Base-by-base conservation (phyloP, 2,888 invertebrate genomes). In the Antitype chi region DNA sequence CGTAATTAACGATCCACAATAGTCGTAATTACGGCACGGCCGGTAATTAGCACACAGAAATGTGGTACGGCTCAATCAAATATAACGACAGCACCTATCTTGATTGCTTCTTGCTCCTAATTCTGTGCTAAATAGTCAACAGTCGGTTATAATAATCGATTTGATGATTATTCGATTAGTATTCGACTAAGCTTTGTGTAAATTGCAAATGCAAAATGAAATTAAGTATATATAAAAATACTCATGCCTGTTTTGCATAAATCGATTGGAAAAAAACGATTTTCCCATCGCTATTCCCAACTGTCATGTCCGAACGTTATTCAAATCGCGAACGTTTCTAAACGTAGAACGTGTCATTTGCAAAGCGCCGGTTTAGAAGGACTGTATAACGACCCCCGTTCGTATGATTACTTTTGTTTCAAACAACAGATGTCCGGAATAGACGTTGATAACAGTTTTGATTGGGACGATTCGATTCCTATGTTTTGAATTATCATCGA, bases 401-500 rank as follows among this genome's bases (percentile, higher is more conserved):
- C 84, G 87, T 85, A 82, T 88, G 90, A 92, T 93, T 93, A 91
- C 93, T 92, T 93, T 93, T 91, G 92, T 93, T 92, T 88, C 80
- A 85, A 90, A 90, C 92, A 91, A 91, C 93, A 93, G 91, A 92
- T 93, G 92, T 89, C 90, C 76, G 81, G 79, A 90, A 90, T 90
- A 88, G 89, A 86, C 83, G 85, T 81, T 83, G 85, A 85, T 83
- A 81, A 69, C 75, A 84, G 84, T 82, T 75, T 81, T 74, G 83
- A 83, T 85, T 85, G 83, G 85, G 77, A 83, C 82, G 73, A 83
- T 85, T 83, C 81, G 85, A 83, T 83, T 77, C 38, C 70, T 68
- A 74, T 82, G 70, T 66, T 83, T 81, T 71, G 81, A 83, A 78
- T 85, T 81, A 81, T 78, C 81, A 85, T 81, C 55, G 81, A 84